Conservation (phyloP, 2,113 vertebrate genomes). For the Copsychus sechellarum region DNA sequence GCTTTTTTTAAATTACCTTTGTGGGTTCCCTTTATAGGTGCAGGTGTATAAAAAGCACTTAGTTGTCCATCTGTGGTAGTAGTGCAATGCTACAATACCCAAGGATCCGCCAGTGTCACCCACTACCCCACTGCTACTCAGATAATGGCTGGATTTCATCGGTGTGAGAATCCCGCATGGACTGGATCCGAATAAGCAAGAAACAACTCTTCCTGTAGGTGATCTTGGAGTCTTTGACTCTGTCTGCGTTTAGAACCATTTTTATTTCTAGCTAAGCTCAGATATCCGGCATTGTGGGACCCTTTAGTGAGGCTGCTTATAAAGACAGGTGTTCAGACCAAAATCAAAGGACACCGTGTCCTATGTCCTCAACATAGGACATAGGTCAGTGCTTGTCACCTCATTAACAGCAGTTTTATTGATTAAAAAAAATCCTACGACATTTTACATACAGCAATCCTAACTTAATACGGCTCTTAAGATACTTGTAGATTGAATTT, state of each 20-base stretch:
- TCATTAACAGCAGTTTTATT: neutral
- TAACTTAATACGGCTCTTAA: neutral
- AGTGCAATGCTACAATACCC: neutral
- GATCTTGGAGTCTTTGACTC: neutral
- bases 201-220: neutral
- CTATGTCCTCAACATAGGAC: neutral
- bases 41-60: neutral
- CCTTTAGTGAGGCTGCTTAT: neutral
- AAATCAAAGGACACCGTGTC: neutral
- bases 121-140: neutral
- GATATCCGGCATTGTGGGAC: neutral
- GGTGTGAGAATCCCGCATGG: neutral
- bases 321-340: neutral
- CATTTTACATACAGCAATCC: neutral
- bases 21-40: neutral
- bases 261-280: neutral
- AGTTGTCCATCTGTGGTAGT: neutral
- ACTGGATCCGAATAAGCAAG: neutral
- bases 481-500: neutral
- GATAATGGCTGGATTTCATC: neutral
- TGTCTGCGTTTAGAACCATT: neutral
- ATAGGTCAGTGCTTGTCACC: neutral
- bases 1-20: neutral
- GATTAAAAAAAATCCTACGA: neutral
- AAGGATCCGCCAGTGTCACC: neutral